These are phyloP conservation scores for Onychostruthus taczanowskii DNA, from an alignment of 2,113 vertebrate genomes.

Conservation along the genomic window DNA sequence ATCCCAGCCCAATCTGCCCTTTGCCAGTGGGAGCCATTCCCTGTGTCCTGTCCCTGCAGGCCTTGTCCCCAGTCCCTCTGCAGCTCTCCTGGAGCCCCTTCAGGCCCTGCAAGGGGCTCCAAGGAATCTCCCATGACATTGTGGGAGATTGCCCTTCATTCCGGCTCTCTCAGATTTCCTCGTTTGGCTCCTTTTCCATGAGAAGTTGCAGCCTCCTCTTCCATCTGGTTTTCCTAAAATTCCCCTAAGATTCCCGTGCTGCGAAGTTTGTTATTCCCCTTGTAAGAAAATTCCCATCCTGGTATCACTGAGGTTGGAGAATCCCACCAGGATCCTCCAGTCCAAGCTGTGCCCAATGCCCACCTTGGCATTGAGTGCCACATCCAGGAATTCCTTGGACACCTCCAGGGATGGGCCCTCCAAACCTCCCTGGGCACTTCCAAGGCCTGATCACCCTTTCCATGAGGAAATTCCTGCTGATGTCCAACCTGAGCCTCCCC, in stretches of 20 bases:
- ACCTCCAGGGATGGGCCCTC: background rate
- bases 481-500: background rate
- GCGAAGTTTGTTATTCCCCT: rapidly evolving
- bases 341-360: rapidly evolving
- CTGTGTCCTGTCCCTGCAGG: rapidly evolving
- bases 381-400: background rate
- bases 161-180: rapidly evolving
- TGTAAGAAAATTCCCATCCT: background rate
- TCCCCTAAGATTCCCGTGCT: background rate
- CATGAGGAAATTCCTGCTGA: background rate
- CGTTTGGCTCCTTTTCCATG: background rate
- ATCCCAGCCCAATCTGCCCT: background rate
- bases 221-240: background rate
- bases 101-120: rapidly evolving
- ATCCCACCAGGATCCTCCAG: rapidly evolving
- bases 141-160: background rate
- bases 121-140: rapidly evolving
- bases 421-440: background rate
- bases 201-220: background rate
- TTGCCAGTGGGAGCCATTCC: background rate
- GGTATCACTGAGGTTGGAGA: background rate
- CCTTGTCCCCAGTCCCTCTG: background rate
- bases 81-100: background rate
- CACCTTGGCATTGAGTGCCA: background rate
- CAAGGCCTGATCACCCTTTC: background rate